These are phyloP conservation scores for Musca vetustissima DNA, from an alignment of 1,140 invertebrate species.

Conservation along the genomic window DNA sequence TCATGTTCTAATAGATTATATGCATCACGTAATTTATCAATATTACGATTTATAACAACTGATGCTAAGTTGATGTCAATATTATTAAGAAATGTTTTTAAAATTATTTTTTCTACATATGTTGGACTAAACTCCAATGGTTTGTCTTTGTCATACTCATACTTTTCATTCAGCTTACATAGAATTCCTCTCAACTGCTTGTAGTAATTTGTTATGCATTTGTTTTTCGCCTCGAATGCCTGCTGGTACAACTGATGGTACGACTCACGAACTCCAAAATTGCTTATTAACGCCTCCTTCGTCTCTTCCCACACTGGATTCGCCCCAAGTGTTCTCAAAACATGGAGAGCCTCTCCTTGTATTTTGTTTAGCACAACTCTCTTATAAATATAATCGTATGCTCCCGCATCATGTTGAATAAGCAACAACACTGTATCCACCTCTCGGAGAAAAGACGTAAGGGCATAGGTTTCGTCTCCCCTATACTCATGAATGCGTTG, in stretches of 20 bases:
- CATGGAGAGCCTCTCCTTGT: not conserved
- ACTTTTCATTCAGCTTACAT: constrained; percentile 22
- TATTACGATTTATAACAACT: constrained; percentile 28
- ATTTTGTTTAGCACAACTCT: not conserved
- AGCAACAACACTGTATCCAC: not conserved
- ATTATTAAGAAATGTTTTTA: constrained; percentile 30
- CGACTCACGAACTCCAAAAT: constrained; percentile 27
- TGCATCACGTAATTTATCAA: constrained; percentile 29
- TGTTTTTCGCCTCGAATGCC: constrained; percentile 3
- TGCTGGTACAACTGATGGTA: constrained; percentile 24
- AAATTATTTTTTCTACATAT: constrained; percentile 27
- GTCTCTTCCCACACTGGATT: not conserved
- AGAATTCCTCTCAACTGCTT: constrained; percentile 10
- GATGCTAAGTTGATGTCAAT: constrained; percentile 28
- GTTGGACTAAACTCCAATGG: constrained; percentile 26
- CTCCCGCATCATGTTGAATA: not conserved
- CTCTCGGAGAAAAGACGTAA: not conserved
- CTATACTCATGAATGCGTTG: too few relatives aligned
- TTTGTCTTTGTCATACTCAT: constrained; percentile 19
- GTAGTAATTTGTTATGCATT: not conserved
- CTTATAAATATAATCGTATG: not conserved
- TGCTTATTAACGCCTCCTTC: not conserved
- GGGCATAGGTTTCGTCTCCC: not conserved
- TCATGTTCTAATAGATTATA: constrained; percentile 18
- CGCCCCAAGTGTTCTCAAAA: not conserved